A percentile compares a stretch with the other conserved stretches of the same genome.
These are phyloP conservation scores for Suricata suricatta DNA, from an alignment of 2,113 vertebrate genomes.

Conservation along the genomic window DNA sequence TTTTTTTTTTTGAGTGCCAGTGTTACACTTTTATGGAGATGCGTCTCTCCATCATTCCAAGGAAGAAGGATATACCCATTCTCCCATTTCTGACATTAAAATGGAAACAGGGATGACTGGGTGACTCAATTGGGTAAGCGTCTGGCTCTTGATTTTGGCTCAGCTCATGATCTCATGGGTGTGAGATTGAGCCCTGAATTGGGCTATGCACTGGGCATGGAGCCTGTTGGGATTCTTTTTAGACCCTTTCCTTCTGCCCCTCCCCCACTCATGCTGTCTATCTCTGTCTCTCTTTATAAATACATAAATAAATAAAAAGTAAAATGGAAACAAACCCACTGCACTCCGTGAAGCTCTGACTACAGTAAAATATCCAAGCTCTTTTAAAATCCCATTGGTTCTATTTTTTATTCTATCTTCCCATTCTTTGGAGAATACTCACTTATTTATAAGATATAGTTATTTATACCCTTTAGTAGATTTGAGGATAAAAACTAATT, in stretches of 20 bases:
- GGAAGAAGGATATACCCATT: background rate
- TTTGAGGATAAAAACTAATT: constrained; percentile 37
- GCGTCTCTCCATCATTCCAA: background rate
- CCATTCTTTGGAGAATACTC: background rate
- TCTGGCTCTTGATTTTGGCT: too few relatives aligned
- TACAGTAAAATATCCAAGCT: background rate
- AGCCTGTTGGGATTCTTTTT: too few relatives aligned
- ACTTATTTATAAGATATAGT: background rate
- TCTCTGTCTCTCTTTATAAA: too few relatives aligned
- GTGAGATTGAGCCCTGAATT: too few relatives aligned
- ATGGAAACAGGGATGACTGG: background rate
- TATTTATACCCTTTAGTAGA: background rate
- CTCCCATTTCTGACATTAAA: background rate
- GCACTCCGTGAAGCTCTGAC: background rate
- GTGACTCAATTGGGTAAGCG: too few relatives aligned
- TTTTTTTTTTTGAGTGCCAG: background rate
- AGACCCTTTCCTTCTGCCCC: too few relatives aligned
- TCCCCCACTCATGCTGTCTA: too few relatives aligned
- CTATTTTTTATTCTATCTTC: background rate
- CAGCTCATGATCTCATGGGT: too few relatives aligned
- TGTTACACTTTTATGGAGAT: background rate
- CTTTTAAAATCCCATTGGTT: background rate
- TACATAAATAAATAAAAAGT: background rate
- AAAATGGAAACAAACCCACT: background rate
- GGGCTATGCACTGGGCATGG: too few relatives aligned